A percentile compares a stretch with the other conserved stretches of the same genome.
Evolutionary conservation across 1,140 invertebrate species (phyloP).

Genomic region (Drosophila tropicalis): DNA sequence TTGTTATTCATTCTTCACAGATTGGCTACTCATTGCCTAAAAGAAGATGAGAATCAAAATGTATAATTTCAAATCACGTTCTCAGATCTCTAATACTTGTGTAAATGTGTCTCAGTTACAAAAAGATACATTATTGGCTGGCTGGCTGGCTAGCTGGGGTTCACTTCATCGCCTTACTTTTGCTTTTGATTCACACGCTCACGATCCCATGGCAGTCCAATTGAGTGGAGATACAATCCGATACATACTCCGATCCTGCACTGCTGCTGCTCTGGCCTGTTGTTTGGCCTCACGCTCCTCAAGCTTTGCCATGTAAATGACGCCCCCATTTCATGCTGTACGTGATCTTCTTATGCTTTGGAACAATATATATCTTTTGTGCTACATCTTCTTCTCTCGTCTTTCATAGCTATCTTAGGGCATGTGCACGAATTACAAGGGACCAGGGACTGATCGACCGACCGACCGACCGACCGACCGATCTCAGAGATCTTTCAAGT

Average conservation of each 20-base stretch:
- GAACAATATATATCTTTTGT: slow-evolving; percentile 53
- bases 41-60: not conserved
- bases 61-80: slow-evolving; percentile 10
- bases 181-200: slow-evolving; percentile 72
- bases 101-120: not conserved
- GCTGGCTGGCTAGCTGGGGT: not conserved
- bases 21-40: not conserved
- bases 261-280: slow-evolving; percentile 25
- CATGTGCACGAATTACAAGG: slow-evolving; percentile 58
- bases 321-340: slow-evolving; percentile 73
- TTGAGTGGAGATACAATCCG: slow-evolving; percentile 28
- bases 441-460: slow-evolving; percentile 30
- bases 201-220: slow-evolving; percentile 51
- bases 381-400: slow-evolving; percentile 55
- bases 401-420: slow-evolving; percentile 35
- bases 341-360: slow-evolving; percentile 62
- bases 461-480: slow-evolving; percentile 36
- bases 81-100: not conserved
- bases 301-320: slow-evolving; percentile 71
- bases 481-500: slow-evolving; percentile 73
- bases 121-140: not conserved
- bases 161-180: slow-evolving; percentile 22
- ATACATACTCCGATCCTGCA: slow-evolving; percentile 23
- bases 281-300: slow-evolving; percentile 42
- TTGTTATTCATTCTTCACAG: no score